These are phyloP conservation scores for Osmerus mordax DNA, from an alignment of 2,113 vertebrate species.

Conservation along the genomic window DNA sequence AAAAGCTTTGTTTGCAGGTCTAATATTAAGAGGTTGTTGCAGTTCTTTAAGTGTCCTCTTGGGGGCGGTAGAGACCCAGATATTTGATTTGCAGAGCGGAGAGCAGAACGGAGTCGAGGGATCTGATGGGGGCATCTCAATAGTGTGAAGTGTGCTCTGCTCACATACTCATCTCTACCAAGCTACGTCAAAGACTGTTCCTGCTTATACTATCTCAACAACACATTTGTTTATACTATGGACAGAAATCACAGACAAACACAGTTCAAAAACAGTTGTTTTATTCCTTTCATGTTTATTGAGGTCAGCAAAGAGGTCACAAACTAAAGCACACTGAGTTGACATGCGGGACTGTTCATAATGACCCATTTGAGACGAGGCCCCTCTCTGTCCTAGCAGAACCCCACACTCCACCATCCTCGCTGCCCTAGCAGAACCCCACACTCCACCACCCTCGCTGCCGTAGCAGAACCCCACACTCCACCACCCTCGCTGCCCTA, in stretches of 20 bases:
- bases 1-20: background rate
- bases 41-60: constrained; percentile 53
- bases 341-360: background rate
- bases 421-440: no score
- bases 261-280: no score
- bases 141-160: background rate
- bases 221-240: no score
- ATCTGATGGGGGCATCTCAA: background rate
- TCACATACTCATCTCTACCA: background rate
- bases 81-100: constrained; percentile 18
- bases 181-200: background rate
- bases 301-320: no score
- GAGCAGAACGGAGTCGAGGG: background rate
- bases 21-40: constrained; percentile 19
- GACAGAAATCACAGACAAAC: no score
- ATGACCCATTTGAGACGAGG: background rate
- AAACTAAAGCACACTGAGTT: background rate
- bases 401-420: no score
- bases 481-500: no score
- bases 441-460: no score
- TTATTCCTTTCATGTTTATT: no score
- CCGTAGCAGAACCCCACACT: no score
- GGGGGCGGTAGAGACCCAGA: constrained; percentile 53
- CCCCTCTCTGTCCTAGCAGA: no score
- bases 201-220: background rate